These are phyloP conservation scores for Diogma glabrata DNA, from an alignment of 2,888 invertebrate species.

Conservation along the genomic window DNA sequence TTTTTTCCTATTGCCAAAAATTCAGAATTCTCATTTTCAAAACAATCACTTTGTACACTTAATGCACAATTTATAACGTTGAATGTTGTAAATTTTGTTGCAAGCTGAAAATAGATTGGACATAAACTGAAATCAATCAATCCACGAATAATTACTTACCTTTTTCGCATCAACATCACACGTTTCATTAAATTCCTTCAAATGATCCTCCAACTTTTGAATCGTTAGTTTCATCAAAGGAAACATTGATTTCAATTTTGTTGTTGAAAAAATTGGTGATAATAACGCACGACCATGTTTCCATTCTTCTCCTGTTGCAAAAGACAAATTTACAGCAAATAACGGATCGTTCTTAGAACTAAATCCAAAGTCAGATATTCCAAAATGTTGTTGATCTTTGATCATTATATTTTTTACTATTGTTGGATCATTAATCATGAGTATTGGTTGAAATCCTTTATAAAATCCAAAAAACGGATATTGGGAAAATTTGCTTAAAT, in stretches of 20 bases:
- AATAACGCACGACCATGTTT: background rate
- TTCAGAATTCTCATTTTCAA: constrained; percentile 11
- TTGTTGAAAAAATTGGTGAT: constrained; percentile 5
- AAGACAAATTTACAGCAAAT: constrained; percentile 9
- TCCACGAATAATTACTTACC: too few species aligned
- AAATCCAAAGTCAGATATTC: constrained; percentile 1
- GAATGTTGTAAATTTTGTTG: constrained; percentile 10
- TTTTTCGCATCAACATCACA: background rate
- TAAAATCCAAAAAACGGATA: constrained; percentile 10
- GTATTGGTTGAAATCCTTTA: constrained; percentile 3
- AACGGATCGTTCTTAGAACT: constrained; percentile 9
- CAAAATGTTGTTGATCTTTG: constrained; percentile 8
- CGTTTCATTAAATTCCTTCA: background rate
- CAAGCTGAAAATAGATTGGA: too few species aligned
- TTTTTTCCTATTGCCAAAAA: constrained; percentile 15
- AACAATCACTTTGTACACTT: constrained; percentile 12
- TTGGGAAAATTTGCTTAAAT: background rate
- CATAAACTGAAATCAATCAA: too few species aligned
- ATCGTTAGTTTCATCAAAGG: background rate
- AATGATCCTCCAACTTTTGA: background rate
- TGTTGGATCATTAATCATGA: constrained; percentile 7
- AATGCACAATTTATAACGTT: constrained; percentile 12
- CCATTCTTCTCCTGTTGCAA: constrained; percentile 9
- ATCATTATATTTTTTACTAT: constrained; percentile 11
- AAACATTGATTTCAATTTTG: constrained; percentile 7